Percentiles rank a stretch among this genome's conserved stretches.
Conservation (phyloP, 2,888 invertebrate species). For the Cerastoderma edule region DNA sequence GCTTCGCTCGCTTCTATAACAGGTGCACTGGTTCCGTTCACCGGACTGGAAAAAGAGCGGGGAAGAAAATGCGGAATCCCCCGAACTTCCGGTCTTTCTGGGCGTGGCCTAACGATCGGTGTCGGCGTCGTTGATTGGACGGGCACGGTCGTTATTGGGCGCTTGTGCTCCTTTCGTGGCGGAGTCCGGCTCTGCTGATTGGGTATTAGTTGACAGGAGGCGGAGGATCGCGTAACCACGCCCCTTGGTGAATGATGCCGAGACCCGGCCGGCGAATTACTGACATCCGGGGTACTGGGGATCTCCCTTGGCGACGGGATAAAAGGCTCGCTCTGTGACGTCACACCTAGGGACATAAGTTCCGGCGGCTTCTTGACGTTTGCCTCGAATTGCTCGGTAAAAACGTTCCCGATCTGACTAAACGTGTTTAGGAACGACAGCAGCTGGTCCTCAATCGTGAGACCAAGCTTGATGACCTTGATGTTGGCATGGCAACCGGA, state of each 20-base stretch:
- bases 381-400: slow-evolving; percentile 45
- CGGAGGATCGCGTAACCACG: slow-evolving; percentile 23
- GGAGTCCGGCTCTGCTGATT: slow-evolving; percentile 27
- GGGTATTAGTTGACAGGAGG: slow-evolving; percentile 6
- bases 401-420: slow-evolving; percentile 49
- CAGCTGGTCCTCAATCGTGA: slow-evolving; percentile 49
- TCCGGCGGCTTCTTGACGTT: slow-evolving; percentile 48
- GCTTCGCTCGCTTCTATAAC: neutral
- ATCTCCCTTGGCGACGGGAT: slow-evolving; percentile 32
- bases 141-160: slow-evolving; percentile 55
- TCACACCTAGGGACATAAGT: slow-evolving; percentile 38
- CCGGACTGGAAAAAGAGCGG: slow-evolving; percentile 48
- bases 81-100: slow-evolving; percentile 46
- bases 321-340: slow-evolving; percentile 35
- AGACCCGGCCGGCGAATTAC: slow-evolving; percentile 24
- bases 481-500: slow-evolving; percentile 48
- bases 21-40: slow-evolving; percentile 10
- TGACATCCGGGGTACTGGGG: slow-evolving; percentile 17
- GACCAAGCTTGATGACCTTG: slow-evolving; percentile 48
- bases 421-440: slow-evolving; percentile 50
- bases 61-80: slow-evolving; percentile 51
- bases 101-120: slow-evolving; percentile 48
- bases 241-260: slow-evolving; percentile 46
- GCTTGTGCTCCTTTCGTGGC: slow-evolving; percentile 49
- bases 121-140: slow-evolving; percentile 51